phyloP scores from a whole-genome alignment of 2,797 vertebrate species.

The Siniperca obscura region DNA sequence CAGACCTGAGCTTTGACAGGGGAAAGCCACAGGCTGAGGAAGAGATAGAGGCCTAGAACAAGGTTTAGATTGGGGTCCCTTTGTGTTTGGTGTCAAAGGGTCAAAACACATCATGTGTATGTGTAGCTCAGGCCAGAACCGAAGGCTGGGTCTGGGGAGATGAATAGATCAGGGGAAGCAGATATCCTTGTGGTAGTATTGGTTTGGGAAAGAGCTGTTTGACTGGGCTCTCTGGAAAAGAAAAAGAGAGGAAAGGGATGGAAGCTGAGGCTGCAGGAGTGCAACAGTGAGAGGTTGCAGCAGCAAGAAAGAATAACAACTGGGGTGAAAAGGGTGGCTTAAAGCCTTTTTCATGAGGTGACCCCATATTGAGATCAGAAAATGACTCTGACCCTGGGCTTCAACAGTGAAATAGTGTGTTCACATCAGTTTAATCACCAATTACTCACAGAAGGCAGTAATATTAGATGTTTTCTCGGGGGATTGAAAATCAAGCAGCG shows the following conservation, averaged over 20 bases:
- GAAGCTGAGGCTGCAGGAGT: neutral
- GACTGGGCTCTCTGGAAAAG: neutral
- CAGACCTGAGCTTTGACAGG: constrained; percentile 17
- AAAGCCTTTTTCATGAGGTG: constrained; percentile 7
- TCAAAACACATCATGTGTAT: neutral
- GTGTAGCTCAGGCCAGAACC: neutral
- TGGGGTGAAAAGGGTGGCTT: constrained; percentile 6
- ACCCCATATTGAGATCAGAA: constrained; percentile 19
- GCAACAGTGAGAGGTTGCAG: neutral
- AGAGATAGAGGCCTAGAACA: neutral
- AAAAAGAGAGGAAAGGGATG: neutral
- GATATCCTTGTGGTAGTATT: neutral
- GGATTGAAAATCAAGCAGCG: neutral
- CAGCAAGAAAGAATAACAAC: neutral
- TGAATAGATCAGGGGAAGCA: neutral
- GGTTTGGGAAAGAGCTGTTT: neutral
- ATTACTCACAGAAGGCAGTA: constrained; percentile 27
- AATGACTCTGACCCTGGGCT: constrained; percentile 15
- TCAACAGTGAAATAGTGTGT: constrained; percentile 27
- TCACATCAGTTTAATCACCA: constrained; percentile 47
- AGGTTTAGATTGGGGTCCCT: neutral
- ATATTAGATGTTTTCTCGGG: constrained; percentile 14
- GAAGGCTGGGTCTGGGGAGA: neutral
- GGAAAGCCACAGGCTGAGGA: constrained; percentile 29
- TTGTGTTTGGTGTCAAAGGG: constrained; percentile 8